Conservation (phyloP, 2,113 vertebrate genomes). For the human (Homo sapiens) region DNA sequence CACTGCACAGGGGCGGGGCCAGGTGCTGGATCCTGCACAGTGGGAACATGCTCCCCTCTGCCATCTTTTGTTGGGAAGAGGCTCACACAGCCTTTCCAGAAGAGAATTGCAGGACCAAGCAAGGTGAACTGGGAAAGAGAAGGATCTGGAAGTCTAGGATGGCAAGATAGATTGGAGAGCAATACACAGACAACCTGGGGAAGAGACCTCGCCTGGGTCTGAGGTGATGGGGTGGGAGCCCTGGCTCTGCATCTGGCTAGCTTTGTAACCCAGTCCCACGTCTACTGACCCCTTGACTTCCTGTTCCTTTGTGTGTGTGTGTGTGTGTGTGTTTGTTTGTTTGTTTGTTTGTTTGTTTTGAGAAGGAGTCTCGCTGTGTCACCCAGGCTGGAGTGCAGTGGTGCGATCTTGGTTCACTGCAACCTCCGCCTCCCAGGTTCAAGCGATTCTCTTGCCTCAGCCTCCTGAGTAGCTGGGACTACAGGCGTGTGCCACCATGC, state of each 20-base stretch:
- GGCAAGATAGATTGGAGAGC: background rate
- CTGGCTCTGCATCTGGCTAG: background rate
- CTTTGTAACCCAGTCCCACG: background rate
- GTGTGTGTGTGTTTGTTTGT: too few relatives aligned
- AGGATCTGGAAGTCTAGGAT: background rate
- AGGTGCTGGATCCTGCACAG: background rate
- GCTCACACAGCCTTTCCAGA: background rate
- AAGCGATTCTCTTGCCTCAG: too few relatives aligned
- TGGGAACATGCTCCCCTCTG: background rate
- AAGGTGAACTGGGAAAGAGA: background rate
- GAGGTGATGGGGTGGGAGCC: too few relatives aligned
- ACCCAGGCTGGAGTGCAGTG: too few relatives aligned
- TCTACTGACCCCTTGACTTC: background rate
- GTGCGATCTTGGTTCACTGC: too few relatives aligned
- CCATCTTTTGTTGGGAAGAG: background rate
- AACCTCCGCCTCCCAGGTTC: too few relatives aligned
- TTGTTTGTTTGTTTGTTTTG: too few relatives aligned
- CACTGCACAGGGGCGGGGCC: too few relatives aligned
- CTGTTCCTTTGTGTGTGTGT: background rate
- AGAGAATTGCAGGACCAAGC: background rate
- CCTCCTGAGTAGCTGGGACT: too few relatives aligned
- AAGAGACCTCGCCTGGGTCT: background rate
- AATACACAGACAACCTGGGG: background rate
- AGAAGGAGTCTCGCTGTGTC: too few relatives aligned
- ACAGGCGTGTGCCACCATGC: too few relatives aligned